Evolutionary conservation across 1,140 invertebrate genomes (phyloP).

Genomic region (Amphibalanus amphitrite): DNA sequence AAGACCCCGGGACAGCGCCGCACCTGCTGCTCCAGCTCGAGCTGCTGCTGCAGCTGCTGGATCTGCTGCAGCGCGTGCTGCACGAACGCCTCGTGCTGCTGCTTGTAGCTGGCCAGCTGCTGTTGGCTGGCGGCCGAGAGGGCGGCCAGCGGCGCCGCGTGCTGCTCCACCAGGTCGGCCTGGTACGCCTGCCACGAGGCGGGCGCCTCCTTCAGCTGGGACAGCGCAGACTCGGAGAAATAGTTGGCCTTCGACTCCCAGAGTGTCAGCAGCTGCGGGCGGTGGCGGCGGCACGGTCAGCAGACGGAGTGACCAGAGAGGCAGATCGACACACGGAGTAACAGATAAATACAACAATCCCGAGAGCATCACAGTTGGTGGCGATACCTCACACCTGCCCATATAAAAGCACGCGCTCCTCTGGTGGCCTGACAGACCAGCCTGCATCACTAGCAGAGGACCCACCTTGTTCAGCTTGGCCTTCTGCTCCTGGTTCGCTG

Average conservation of each 20-base stretch:
- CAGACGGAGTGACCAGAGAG: too few species aligned
- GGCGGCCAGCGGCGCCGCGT: constrained; percentile 52
- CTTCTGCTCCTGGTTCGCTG: constrained; percentile 63
- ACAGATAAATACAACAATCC: too few species aligned
- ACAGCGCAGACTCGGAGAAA: constrained; percentile 64
- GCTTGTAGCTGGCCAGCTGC: constrained; percentile 54
- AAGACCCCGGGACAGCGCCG: too few species aligned
- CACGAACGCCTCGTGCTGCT: constrained; percentile 88
- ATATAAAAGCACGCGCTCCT: too few species aligned
- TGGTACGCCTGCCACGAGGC: constrained; percentile 67
- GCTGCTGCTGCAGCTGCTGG: constrained; percentile 53
- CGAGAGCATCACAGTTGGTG: too few species aligned
- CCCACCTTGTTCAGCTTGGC: constrained; percentile 71
- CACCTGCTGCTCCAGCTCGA: constrained; percentile 46
- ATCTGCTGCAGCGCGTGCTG: constrained; percentile 71
- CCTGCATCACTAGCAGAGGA: constrained; percentile 18
- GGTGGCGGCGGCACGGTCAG: too few species aligned
- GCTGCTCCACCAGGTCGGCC: constrained; percentile 54
- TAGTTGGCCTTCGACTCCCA: constrained; percentile 96
- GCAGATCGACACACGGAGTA: too few species aligned
- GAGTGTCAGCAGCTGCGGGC: constrained; percentile 50
- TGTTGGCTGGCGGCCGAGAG: constrained; percentile 44
- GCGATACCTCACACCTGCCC: too few species aligned
- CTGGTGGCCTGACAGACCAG: neutral
- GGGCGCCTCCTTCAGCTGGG: constrained; percentile 58